phyloP scores from a whole-genome alignment of 2,888 invertebrate species.

The Heteropelma amictum region DNA sequence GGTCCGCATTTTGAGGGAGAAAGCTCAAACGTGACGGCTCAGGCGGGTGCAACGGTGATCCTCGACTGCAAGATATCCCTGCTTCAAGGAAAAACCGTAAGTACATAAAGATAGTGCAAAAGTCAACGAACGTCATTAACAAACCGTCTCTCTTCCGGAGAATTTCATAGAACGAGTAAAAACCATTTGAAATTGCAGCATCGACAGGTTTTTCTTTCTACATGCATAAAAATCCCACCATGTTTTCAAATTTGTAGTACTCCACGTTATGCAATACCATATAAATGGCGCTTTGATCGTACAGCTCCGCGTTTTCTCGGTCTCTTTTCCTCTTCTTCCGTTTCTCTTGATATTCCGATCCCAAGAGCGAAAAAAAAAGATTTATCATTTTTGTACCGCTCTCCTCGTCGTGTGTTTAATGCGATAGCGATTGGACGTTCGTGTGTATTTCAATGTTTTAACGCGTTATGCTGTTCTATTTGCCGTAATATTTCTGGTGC shows the following conservation, averaged over 20 bases:
- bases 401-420: slow-evolving; percentile 28
- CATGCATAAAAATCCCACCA: slow-evolving; percentile 8
- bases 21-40: slow-evolving; percentile 85
- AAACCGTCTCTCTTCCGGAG: neutral
- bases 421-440: slow-evolving; percentile 39
- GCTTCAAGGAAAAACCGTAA: slow-evolving; percentile 87
- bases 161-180: slow-evolving; percentile 7
- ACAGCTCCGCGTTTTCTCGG: neutral
- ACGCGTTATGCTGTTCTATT: neutral
- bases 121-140: neutral
- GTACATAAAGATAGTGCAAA: slow-evolving; percentile 64
- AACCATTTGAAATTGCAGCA: slow-evolving; percentile 6
- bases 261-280: neutral
- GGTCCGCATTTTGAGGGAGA: slow-evolving; percentile 87
- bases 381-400: slow-evolving; percentile 18
- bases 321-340: neutral
- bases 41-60: slow-evolving; percentile 85
- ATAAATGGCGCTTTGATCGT: neutral
- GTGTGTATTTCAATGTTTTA: slow-evolving; percentile 37
- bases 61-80: slow-evolving; percentile 87
- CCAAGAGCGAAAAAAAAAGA: neutral
- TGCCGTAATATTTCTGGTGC: neutral
- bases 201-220: neutral
- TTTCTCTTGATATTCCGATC: neutral
- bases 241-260: neutral